Evolutionary conservation across 1,140 invertebrate genomes (phyloP), one percentile per base, ranked within the genome.

Genomic region (Drosophila ficusphila): DNA sequence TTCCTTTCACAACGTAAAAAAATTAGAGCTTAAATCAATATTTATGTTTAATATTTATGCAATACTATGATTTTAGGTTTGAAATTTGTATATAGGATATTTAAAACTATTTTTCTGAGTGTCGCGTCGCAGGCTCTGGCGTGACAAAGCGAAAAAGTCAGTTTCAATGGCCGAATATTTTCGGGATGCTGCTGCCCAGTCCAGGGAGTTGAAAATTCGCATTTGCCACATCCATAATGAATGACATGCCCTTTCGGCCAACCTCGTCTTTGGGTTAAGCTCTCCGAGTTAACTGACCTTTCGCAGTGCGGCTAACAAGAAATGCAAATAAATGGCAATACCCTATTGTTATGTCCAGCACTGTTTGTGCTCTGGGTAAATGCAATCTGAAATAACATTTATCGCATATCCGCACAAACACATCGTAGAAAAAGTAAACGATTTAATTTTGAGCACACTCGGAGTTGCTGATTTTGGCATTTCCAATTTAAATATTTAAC

Each of bases 131-230:
- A 76, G 48, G 42, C 68, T 34, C 58, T 73, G 68, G 68, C 58
- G 72, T 81, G 72, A 76, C 81, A 67, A 69, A 68, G 51, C 81
- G 57, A 72, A 86, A 85, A 85, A 86, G 81, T 81, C 81, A 81
- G 70, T 83, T 83, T 64, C 56, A 41, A 71, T 71, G 70, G 69
- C 52, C 41, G 12, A 51, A 46, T 53, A 72, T 54, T 67, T 51
- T 46, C 29, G 56, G 54, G 67, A 62, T 57, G 46, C 41, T 64
- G 58, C 14, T 53, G 49, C 65, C 39, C 64, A 27, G 61, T 33
- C 8, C 48, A 27, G 65, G 47, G 57, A 64, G 76, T 44, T 70
- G 29, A 65, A 71, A 78, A 38, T 78, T 78, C 75, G 76, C 75
- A 78, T 75, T 85, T 39, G 56, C 60, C 76, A 56, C 79, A 83